Conservation (phyloP, 1,140 invertebrate species). For the Dreissena polymorpha region DNA sequence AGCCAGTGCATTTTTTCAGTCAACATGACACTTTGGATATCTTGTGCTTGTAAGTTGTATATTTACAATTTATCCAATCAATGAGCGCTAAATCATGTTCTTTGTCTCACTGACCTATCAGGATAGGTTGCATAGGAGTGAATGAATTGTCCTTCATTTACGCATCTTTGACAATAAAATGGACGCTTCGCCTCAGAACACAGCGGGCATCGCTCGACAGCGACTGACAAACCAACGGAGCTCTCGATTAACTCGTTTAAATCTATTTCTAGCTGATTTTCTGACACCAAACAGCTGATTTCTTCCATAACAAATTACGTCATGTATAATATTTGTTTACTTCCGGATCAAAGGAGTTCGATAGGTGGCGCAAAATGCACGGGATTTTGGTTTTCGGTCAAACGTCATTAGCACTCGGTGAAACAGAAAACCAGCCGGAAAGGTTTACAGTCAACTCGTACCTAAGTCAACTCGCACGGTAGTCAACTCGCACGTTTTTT, state of each 20-base stretch:
- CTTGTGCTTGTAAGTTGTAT: too few species aligned
- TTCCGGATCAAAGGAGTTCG: conserved; percentile 25
- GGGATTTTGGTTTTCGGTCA: too few species aligned
- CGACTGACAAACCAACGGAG: conserved; percentile 52
- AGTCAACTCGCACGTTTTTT: too few species aligned
- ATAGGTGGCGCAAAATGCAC: conserved; percentile 15
- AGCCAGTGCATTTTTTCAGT: too few species aligned
- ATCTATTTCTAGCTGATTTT: conserved; percentile 48
- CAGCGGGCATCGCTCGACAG: conserved; percentile 64
- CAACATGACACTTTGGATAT: too few species aligned
- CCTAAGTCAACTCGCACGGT: too few species aligned
- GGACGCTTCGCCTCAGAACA: conserved; percentile 58
- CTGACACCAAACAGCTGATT: conserved; percentile 45
- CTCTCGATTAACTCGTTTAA: conserved; percentile 44
- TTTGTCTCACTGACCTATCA: conserved; percentile 38
- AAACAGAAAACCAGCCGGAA: too few species aligned
- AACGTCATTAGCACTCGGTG: too few species aligned
- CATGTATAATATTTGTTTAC: conserved; percentile 57
- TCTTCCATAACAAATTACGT: conserved; percentile 58
- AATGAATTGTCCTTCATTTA: conserved; percentile 52
- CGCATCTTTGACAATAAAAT: conserved; percentile 61
- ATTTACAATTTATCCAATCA: too few species aligned
- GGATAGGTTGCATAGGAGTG: conserved; percentile 55
- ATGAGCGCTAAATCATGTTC: too few species aligned
- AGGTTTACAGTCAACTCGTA: too few species aligned